These are phyloP conservation scores for Zelleria hepariella DNA, from an alignment of 2,888 invertebrate species.

Conservation along the genomic window DNA sequence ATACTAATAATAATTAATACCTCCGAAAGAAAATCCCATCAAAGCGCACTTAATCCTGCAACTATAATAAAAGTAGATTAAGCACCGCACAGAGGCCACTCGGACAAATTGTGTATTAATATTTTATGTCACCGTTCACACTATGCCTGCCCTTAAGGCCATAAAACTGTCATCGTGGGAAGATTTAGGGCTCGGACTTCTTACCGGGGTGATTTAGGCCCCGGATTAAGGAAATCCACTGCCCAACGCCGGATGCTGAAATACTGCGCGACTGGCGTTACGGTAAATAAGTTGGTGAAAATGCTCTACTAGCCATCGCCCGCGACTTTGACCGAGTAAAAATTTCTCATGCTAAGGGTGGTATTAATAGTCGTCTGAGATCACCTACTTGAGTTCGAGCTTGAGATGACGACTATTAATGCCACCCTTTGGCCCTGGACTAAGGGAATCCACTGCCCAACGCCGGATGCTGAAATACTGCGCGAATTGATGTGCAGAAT, in stretches of 20 bases:
- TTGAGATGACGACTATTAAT: no score
- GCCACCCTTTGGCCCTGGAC: slow-evolving; percentile 35
- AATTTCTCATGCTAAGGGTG: no score
- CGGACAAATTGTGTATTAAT: slow-evolving; percentile 72
- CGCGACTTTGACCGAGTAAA: no score
- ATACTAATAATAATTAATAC: background rate
- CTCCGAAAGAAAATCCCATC: slow-evolving; percentile 1
- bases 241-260: background rate
- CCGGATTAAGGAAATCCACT: background rate
- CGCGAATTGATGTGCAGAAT: no score
- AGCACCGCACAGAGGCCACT: slow-evolving; percentile 44
- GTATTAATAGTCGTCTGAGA: no score
- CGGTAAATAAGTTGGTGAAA: background rate
- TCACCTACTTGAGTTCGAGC: no score
- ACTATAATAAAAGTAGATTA: slow-evolving; percentile 61
- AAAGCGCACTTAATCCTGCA: slow-evolving; percentile 28
- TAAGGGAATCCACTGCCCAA: background rate
- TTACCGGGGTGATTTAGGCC: slow-evolving; percentile 58
- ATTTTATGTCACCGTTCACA: slow-evolving; percentile 63
- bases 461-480: background rate
- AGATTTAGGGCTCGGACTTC: slow-evolving; percentile 58
- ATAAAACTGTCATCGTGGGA: slow-evolving; percentile 64
- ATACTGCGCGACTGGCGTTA: background rate
- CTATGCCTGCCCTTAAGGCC: slow-evolving; percentile 28
- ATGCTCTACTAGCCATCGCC: no score